Conservation (phyloP, 2,888 invertebrate genomes). For the Caradrina clavipalpis region DNA sequence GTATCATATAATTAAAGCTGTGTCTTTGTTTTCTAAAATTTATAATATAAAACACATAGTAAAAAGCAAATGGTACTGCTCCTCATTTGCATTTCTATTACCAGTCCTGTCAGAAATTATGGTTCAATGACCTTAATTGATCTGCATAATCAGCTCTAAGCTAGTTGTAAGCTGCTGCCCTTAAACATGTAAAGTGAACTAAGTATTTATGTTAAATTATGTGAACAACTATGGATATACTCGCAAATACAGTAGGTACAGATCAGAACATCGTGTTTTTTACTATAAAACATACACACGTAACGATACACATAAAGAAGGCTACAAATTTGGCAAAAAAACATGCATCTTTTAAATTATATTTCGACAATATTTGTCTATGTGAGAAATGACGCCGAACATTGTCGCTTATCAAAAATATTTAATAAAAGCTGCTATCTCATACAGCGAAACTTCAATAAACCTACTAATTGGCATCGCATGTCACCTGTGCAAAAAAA, state of each 20-base stretch:
- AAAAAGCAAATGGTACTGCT: neutral
- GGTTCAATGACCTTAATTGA: constrained; percentile 35
- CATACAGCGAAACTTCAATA: neutral
- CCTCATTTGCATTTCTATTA: constrained; percentile 21
- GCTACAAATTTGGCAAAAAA: too few relatives aligned
- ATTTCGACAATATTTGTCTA: too few relatives aligned
- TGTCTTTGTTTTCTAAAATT: neutral
- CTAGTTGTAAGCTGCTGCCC: neutral
- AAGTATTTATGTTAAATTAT: neutral
- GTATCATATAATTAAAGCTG: constrained; percentile 7
- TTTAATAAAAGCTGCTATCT: neutral
- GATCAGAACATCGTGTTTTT: neutral
- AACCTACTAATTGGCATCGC: constrained; percentile 15
- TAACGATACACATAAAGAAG: too few relatives aligned
- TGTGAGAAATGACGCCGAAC: too few relatives aligned
- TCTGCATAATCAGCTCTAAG: constrained; percentile 29
- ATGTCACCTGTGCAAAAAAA: neutral
- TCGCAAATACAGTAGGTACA: constrained; percentile 10
- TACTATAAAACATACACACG: too few relatives aligned
- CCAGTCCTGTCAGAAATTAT: constrained; percentile 13
- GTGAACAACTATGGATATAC: neutral
- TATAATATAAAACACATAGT: neutral
- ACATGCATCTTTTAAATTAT: too few relatives aligned
- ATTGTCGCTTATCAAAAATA: too few relatives aligned
- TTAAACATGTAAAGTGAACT: neutral